These are phyloP conservation scores for Condylura cristata DNA, from an alignment of 2,113 vertebrate genomes.

Conservation along the genomic window DNA sequence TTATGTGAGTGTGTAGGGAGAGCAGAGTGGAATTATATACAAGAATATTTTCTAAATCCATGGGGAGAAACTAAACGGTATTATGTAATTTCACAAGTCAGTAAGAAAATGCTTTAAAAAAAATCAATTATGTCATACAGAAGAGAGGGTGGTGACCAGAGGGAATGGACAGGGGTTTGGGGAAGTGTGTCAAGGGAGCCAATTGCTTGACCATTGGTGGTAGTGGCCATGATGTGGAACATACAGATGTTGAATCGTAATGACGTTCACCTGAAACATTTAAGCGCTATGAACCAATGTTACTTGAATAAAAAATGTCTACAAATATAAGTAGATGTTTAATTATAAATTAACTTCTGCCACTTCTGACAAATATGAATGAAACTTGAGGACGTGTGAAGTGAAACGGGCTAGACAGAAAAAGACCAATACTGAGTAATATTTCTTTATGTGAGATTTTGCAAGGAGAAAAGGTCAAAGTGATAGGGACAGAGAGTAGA, in stretches of 20 bases:
- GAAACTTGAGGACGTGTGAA: not conserved
- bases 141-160: no score
- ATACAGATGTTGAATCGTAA: no score
- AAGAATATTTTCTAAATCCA: not conserved
- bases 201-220: no score
- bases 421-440: not conserved
- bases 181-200: no score
- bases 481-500: not conserved
- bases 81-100: not conserved
- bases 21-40: not conserved
- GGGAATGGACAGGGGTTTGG: no score
- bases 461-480: not conserved
- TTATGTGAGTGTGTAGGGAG: not conserved
- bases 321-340: not conserved
- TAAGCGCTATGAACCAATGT: not conserved
- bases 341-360: not conserved
- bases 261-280: no score
- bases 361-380: not conserved
- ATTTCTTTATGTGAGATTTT: not conserved
- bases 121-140: no score
- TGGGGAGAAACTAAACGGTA: not conserved
- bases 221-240: no score
- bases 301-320: not conserved
- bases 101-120: not conserved
- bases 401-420: not conserved